Percentiles rank a stretch among this genome's conserved stretches.
phyloP scores from a whole-genome alignment of 2,113 vertebrate genomes.

The Anhinga anhinga region DNA sequence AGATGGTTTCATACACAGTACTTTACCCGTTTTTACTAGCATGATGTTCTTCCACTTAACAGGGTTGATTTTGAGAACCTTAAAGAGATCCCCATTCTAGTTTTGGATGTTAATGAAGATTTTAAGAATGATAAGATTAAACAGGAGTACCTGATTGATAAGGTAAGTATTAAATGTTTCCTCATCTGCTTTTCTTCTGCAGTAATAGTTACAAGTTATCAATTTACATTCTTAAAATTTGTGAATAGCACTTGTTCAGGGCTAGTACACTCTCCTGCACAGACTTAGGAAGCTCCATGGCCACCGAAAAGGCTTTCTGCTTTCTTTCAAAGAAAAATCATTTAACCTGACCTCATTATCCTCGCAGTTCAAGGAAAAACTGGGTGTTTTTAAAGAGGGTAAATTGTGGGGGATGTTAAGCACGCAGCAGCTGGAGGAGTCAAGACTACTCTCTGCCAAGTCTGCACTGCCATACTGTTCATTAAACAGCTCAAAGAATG shows the following conservation, averaged over 20 bases:
- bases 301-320: neutral
- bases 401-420: accelerated
- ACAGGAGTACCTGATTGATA: conserved; percentile 75
- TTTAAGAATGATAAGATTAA: conserved; percentile 84
- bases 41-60: neutral
- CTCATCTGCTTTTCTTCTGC: neutral
- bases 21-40: neutral
- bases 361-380: neutral
- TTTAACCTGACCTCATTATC: neutral
- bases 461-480: neutral
- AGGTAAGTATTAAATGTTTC: conserved; percentile 56
- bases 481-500: neutral
- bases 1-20: neutral
- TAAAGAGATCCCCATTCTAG: conserved; percentile 77
- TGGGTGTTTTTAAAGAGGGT: neutral
- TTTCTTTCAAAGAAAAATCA: neutral
- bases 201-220: neutral
- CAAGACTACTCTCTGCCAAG: neutral
- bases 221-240: neutral
- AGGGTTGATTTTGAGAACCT: conserved; percentile 83
- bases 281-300: neutral
- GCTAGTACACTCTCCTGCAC: neutral
- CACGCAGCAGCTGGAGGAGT: neutral
- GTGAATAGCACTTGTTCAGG: neutral
- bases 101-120: conserved; percentile 82